phyloP scores from a whole-genome alignment of 2,888 invertebrate species.

The Agonum fuliginosum region DNA sequence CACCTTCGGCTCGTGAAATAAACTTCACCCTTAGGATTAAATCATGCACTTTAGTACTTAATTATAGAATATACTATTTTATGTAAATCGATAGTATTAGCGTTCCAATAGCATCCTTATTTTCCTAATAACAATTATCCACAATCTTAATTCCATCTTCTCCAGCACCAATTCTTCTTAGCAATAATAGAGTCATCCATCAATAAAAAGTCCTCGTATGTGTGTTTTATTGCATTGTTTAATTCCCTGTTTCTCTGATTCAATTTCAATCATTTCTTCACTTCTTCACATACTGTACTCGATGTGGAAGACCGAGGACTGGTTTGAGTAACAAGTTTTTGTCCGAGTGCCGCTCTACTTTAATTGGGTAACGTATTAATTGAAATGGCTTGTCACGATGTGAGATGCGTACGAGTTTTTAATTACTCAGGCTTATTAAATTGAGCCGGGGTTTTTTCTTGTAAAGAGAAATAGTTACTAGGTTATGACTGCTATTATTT shows the following conservation, averaged over 20 bases:
- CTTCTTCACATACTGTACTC: background rate
- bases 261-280: conserved; percentile 45
- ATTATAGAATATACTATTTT: too few species aligned
- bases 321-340: background rate
- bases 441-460: background rate
- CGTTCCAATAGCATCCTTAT: too few species aligned
- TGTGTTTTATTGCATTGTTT: conserved; percentile 8
- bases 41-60: too few species aligned
- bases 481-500: background rate
- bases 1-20: too few species aligned
- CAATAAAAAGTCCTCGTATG: background rate
- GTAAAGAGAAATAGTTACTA: background rate
- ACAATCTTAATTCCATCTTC: too few species aligned
- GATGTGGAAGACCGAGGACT: background rate
- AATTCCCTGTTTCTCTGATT: background rate
- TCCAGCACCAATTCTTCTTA: background rate
- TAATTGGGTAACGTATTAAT: conserved; percentile 53
- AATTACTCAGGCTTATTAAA: conserved; percentile 39
- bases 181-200: background rate
- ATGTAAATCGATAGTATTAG: too few species aligned
- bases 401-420: conserved; percentile 3
- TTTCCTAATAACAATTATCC: too few species aligned
- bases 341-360: conserved; percentile 35
- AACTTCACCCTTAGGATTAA: too few species aligned
- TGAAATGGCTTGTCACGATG: conserved; percentile 41